Base-by-base conservation (phyloP, 2,113 vertebrate genomes). In the Myxocyprinus asiaticus region DNA sequence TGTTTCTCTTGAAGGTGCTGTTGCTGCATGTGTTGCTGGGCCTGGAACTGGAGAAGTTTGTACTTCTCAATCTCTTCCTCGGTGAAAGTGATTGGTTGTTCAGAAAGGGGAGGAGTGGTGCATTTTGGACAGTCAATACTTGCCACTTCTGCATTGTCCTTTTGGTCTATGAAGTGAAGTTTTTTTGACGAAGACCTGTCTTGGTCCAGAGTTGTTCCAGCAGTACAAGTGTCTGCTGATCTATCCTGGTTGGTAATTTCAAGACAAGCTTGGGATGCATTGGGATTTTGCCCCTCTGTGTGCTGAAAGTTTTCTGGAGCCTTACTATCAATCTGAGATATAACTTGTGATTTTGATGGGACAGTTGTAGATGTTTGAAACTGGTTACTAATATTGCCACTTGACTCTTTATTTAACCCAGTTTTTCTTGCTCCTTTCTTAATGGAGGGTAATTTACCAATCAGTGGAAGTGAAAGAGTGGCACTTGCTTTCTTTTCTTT, bases 21-120 rank as follows among this genome's bases (percentile, higher is more conserved):
- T 82, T 95, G 97, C 94, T 99, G 95, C 94, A 99, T 93, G 84
- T 99, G 98, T 88, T 97, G 95, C 88, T 96, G 95, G 44, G 98
- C 98, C 90, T 96, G 96, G 69, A 97, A 91, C 87, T 99, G 98
- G 50, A 99, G 93, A 79, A 94, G 85, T 73, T 94, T 94, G 75
- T 99, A 99, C 88, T 99, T 99, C 82, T 96, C 97, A 86, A 98
- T 93, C 90, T 99, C 98, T 76, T 99, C 98, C 2, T 95, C 94
- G 7, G 95, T 95, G 88, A 97, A 99, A 5, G 93, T 98, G 88
- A 99, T 89, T 76, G 95, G 95, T 77, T 92, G 93, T 83, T 94
- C 93, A 0, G 87, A 88, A 88, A 95, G 86, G 80, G 94, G 86
- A 72, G 93, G 86, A 7, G 91, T 92, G 51, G 83, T 17, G 73